Evolutionary conservation across 2,797 vertebrate genomes (phyloP).

Genomic region (Neosilurus mollespiculum): DNA sequence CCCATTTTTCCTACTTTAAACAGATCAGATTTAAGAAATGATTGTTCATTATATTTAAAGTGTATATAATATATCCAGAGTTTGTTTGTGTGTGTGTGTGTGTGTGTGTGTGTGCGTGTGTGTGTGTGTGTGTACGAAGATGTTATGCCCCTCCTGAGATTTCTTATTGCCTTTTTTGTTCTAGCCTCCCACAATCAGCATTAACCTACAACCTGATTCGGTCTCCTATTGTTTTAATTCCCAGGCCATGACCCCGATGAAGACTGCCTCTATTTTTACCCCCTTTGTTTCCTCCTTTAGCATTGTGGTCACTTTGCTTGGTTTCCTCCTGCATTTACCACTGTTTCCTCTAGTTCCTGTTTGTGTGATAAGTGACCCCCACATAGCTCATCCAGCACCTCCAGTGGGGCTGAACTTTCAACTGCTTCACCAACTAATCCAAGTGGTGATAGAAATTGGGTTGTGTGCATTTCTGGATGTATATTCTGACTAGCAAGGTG

Average conservation of each 20-base stretch:
- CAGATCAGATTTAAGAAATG: no score
- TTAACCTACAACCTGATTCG: conserved; percentile 62
- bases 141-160: conserved; percentile 11
- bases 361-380: conserved; percentile 60
- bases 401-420: conserved; percentile 51
- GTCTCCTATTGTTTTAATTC: conserved; percentile 70
- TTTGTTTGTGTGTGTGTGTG: neutral
- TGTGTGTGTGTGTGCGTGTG: neutral
- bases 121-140: neutral
- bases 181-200: conserved; percentile 58
- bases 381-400: neutral
- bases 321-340: conserved; percentile 75
- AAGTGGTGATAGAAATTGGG: neutral
- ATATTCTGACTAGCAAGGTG: conserved; percentile 15
- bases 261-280: conserved; percentile 78
- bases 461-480: conserved; percentile 26
- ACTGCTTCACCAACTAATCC: conserved; percentile 57
- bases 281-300: conserved; percentile 68
- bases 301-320: conserved; percentile 71
- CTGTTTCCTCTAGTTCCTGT: conserved; percentile 80
- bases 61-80: no score
- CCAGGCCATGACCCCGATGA: conserved; percentile 70
- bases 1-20: no score
- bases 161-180: conserved; percentile 12
- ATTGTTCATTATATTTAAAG: no score